These are phyloP conservation scores for Cepaea nemoralis DNA, from an alignment of 1,140 invertebrate species.

Conservation along the genomic window DNA sequence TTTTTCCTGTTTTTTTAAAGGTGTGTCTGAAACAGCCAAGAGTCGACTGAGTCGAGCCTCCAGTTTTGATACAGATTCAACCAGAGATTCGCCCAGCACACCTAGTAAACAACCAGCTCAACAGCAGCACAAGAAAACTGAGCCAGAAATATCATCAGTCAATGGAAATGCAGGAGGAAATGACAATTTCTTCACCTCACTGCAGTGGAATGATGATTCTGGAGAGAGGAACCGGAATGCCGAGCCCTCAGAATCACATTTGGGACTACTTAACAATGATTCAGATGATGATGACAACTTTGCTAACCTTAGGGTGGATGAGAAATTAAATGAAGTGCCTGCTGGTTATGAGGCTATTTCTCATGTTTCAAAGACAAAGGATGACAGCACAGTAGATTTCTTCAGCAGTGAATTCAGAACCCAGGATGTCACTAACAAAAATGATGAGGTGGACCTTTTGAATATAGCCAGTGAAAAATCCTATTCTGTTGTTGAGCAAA, in stretches of 20 bases:
- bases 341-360: conserved; percentile 29
- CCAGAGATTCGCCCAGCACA: conserved; percentile 66
- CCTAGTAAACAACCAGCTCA: conserved; percentile 36
- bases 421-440: neutral
- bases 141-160: conserved; percentile 33
- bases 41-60: conserved; percentile 52
- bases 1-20: conserved; percentile 49
- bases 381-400: conserved; percentile 8
- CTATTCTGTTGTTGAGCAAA: neutral
- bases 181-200: conserved; percentile 58
- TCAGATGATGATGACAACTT: conserved; percentile 64
- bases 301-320: conserved; percentile 46
- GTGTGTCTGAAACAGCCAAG: conserved; percentile 63
- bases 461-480: conserved; percentile 12
- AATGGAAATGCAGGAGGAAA: conserved; percentile 38
- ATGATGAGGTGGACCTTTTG: conserved; percentile 20
- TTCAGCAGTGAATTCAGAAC: conserved; percentile 36
- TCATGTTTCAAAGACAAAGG: neutral
- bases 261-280: conserved; percentile 48
- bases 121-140: conserved; percentile 17
- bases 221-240: neutral
- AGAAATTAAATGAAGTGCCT: conserved; percentile 28
- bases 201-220: conserved; percentile 55
- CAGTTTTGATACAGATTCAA: conserved; percentile 59
- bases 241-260: conserved; percentile 36